Base-by-base conservation (phyloP, 2,888 invertebrate species). In the Diarsia mendica region DNA sequence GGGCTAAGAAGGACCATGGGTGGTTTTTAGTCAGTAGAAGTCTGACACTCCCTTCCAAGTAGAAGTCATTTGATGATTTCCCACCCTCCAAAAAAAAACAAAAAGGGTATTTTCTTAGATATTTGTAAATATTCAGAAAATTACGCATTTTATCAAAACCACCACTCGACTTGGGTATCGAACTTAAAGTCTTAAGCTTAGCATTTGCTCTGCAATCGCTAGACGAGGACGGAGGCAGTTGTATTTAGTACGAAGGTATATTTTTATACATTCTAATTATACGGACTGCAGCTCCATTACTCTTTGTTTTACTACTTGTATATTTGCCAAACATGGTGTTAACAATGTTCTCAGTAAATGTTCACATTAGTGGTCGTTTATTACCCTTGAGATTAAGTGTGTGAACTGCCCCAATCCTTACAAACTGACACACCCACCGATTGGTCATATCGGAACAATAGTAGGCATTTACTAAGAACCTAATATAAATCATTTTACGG, bases 371-470 rank as follows among this genome's bases (percentile, higher is more conserved):
- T 20, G 44, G 20, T 33, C 13, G n/a, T 78, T 33, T 8, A 49
- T 75, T 75, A 44, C 18, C 3, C 5, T 20, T 28, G 23, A 51
- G 78, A 67, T 78, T 33, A 46, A 60, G 20, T 46, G 23, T 23
- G 23, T 51, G 51, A 48, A 48, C 33, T 53, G 33, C 46, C 53
- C 33, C 20, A 23, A 46, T 75, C 61, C 15, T 33, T 20, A 53
- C 23, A 46, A 33, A 63, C 10, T 46, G 51, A 63, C 61, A 53
- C 61, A 20, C n/a, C 51, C 18, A 51, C 28, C 75, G 5, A 77
- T 68, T 60, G 68, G 78, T 78, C 23, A 51, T 60, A 46, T 44
- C 23, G 2, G n/a, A 33, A 49, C 33, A 77, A 67, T 49, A 66
- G 44, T 44, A 44, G 20, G 39, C n/a, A n/a, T 39, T 61, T n/a